Conservation (phyloP, 2,113 vertebrate genomes). For the Cathartes aura region DNA sequence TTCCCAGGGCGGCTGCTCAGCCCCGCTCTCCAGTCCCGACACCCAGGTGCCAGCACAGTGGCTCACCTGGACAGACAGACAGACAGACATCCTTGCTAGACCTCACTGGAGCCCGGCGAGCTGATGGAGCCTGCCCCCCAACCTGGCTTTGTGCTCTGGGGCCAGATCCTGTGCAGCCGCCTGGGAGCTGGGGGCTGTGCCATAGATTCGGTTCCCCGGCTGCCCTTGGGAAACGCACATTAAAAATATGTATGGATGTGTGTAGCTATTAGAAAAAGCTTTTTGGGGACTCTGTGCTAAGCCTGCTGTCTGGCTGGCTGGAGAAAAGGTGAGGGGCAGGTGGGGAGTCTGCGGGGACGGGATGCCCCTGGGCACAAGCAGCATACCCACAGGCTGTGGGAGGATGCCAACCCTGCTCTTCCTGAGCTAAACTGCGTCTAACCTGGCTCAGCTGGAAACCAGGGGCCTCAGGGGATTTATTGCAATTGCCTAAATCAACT, state of each 20-base stretch:
- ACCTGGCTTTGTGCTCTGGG: background rate
- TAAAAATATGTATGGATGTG: background rate
- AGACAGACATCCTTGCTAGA: background rate
- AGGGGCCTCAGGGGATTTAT: background rate
- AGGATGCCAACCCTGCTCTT: background rate
- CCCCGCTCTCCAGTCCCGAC: background rate
- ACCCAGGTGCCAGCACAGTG: rapidly evolving
- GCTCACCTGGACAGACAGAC: background rate
- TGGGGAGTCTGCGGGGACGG: rapidly evolving
- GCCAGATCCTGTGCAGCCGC: background rate
- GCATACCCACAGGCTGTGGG: background rate
- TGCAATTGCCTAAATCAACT: background rate
- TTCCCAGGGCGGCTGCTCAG: background rate
- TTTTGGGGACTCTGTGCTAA: background rate
- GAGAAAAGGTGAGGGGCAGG: background rate
- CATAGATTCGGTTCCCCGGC: too few relatives aligned
- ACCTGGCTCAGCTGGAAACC: background rate
- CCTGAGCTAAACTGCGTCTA: background rate
- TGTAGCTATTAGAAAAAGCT: background rate
- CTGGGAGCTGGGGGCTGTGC: background rate
- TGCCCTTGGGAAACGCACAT: background rate
- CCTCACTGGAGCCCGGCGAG: background rate
- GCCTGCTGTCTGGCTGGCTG: background rate
- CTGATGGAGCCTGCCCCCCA: background rate
- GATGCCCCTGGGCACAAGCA: background rate